These are phyloP conservation scores for Galaxias olidus DNA, from an alignment of 2,797 vertebrate genomes.

Conservation along the genomic window DNA sequence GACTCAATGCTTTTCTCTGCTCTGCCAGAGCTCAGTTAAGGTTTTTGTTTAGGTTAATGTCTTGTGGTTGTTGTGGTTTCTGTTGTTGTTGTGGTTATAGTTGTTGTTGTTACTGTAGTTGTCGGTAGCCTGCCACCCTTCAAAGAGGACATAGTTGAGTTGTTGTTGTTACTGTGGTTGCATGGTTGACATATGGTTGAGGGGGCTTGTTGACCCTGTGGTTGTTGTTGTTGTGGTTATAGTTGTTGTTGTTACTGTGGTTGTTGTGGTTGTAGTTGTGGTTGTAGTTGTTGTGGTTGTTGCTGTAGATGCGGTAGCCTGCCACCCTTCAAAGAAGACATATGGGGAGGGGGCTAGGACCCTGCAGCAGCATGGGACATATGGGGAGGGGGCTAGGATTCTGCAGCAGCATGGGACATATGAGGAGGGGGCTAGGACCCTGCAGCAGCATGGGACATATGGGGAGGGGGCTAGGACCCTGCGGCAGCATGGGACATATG, in stretches of 20 bases:
- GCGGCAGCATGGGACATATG: constrained; percentile 50
- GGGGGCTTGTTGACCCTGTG: no score
- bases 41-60: no score
- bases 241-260: constrained; percentile 56
- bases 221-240: no score
- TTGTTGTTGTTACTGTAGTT: no score
- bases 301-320: constrained; percentile 3
- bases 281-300: constrained; percentile 65
- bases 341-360: constrained; percentile 51
- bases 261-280: no score
- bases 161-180: constrained; percentile 52
- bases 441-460: constrained; percentile 52
- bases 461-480: constrained; percentile 51
- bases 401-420: constrained; percentile 52
- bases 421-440: constrained; percentile 49
- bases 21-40: constrained; percentile 55
- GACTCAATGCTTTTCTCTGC: constrained; percentile 21
- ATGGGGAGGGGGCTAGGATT: constrained; percentile 50
- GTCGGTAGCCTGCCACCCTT: no score
- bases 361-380: constrained; percentile 45
- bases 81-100: no score
- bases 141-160: no score
- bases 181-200: no score
- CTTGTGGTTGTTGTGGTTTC: no score
- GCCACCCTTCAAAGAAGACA: constrained; percentile 65